phyloP scores from a whole-genome alignment of 2,888 invertebrate species.

The Crossocerus cetratus region DNA sequence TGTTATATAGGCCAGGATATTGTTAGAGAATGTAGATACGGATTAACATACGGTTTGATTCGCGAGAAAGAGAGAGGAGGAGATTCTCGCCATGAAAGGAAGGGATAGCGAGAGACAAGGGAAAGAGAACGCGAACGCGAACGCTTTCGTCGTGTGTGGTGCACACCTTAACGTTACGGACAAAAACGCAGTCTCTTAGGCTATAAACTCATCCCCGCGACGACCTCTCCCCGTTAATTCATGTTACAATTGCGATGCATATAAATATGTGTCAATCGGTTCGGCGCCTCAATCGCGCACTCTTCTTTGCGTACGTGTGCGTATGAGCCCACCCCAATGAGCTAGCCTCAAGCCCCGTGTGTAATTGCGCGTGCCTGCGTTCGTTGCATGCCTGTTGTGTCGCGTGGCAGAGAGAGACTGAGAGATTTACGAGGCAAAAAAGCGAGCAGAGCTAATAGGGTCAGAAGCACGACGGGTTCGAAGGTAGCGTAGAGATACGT shows the following conservation, averaged over 20 bases:
- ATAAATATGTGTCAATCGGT: slow-evolving; percentile 24
- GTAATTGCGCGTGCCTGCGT: slow-evolving; percentile 2
- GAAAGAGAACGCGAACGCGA: slow-evolving; percentile 31
- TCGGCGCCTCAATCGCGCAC: slow-evolving; percentile 12
- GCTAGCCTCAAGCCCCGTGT: slow-evolving; percentile 38
- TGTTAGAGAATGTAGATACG: slow-evolving; percentile 10
- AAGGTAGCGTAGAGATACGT: background rate
- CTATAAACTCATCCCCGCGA: slow-evolving; percentile 37
- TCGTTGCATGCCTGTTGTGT: slow-evolving; percentile 12
- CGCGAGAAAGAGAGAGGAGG: slow-evolving; percentile 4
- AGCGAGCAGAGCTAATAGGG: background rate
- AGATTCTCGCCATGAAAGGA: background rate
- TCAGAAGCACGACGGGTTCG: background rate
- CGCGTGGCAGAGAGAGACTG: slow-evolving; percentile 8
- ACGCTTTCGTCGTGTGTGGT: slow-evolving; percentile 47
- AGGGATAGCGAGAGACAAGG: background rate
- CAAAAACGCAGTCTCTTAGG: slow-evolving; percentile 37
- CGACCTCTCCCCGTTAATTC: slow-evolving; percentile 40
- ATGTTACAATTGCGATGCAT: background rate
- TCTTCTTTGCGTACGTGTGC: slow-evolving; percentile 1
- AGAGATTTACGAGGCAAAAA: background rate
- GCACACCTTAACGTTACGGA: slow-evolving; percentile 47
- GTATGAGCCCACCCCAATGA: slow-evolving; percentile 28
- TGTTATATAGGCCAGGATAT: background rate
- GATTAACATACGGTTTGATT: background rate